phyloP scores from a whole-genome alignment of 1,140 invertebrate species.

The Bicyclus anynana region DNA sequence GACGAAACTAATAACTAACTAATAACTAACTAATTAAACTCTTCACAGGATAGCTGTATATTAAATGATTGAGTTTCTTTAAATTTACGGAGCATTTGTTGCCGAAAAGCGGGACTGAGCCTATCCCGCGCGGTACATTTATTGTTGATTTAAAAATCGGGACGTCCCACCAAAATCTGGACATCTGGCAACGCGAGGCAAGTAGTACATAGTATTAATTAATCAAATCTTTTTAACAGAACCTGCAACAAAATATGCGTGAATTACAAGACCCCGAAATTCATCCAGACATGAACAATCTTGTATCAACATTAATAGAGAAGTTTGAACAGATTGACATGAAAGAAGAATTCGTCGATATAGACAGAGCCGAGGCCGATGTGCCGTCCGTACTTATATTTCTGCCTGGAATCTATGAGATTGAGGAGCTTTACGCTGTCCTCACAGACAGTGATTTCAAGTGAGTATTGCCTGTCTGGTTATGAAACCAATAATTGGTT shows the following conservation, averaged over 20 bases:
- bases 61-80: too few relatives aligned
- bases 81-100: too few relatives aligned
- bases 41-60: too few relatives aligned
- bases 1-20: too few relatives aligned
- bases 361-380: constrained; percentile 40
- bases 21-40: too few relatives aligned
- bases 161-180: too few relatives aligned
- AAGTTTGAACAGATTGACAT: constrained; percentile 85
- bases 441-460: constrained; percentile 46
- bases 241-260: constrained; percentile 73
- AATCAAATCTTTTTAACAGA: constrained; percentile 26
- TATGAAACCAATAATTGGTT: too few relatives aligned
- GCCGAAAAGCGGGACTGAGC: too few relatives aligned
- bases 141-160: too few relatives aligned
- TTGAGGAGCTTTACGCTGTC: constrained; percentile 80
- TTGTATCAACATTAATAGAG: constrained; percentile 82
- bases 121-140: too few relatives aligned
- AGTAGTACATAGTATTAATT: neutral
- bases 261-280: constrained; percentile 78
- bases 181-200: too few relatives aligned
- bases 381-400: constrained; percentile 89
- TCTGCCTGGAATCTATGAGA: constrained; percentile 91
- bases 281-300: constrained; percentile 70
- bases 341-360: constrained; percentile 57
- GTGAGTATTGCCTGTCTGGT: constrained; percentile 24